Conservation (phyloP, 2,113 vertebrate genomes). For the Epinephelus cyanopodus region DNA sequence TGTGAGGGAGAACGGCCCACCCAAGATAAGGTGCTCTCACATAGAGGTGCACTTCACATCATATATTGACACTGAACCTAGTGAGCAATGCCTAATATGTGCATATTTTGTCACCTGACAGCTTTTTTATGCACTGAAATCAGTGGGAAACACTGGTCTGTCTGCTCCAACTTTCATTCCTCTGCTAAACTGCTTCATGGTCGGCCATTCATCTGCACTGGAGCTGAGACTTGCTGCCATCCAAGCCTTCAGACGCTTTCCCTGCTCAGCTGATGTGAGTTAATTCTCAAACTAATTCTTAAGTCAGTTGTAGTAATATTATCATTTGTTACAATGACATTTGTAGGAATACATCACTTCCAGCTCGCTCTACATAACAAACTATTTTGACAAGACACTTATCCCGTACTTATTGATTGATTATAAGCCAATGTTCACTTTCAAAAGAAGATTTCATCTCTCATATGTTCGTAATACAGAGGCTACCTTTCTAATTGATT, state of each 20-base stretch:
- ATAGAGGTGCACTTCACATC: background rate
- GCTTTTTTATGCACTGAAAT: conserved; percentile 87
- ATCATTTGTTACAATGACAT: background rate
- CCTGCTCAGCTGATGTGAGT: conserved; percentile 87
- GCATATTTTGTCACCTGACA: conserved; percentile 59
- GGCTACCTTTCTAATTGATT: conserved; percentile 44
- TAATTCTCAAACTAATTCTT: background rate
- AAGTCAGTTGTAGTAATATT: background rate
- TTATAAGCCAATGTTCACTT: background rate
- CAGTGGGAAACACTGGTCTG: conserved; percentile 87
- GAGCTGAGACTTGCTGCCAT: conserved; percentile 86
- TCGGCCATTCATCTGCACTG: conserved; percentile 43
- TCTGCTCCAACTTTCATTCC: conserved; percentile 78
- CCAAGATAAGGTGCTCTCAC: conserved; percentile 62
- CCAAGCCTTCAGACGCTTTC: conserved; percentile 89
- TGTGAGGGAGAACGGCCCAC: conserved; percentile 67
- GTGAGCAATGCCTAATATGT: background rate
- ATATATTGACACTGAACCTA: background rate
- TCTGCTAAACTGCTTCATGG: conserved; percentile 77
- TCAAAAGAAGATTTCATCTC: background rate
- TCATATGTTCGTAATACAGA: background rate
- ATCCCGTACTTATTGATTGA: background rate
- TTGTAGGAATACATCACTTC: background rate
- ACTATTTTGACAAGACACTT: background rate
- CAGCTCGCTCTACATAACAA: background rate